Evolutionary conservation across 2,888 invertebrate species (phyloP).

Genomic region (Sericinus montela): DNA sequence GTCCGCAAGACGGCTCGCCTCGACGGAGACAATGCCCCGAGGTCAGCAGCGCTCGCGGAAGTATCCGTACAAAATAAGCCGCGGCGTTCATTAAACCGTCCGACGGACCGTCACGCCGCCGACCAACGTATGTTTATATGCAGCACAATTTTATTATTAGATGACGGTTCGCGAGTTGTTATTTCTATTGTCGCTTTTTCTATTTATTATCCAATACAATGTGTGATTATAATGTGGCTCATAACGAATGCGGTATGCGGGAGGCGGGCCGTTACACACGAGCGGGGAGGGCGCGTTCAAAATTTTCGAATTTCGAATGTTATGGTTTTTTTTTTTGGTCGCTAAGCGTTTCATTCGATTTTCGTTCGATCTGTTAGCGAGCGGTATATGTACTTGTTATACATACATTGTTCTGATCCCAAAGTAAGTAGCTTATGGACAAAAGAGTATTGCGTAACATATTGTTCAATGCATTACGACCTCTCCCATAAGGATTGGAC

Average conservation of each 20-base stretch:
- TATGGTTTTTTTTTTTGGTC: background rate
- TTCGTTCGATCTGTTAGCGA: too few species aligned
- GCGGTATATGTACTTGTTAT: too few species aligned
- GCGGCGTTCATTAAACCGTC: slow-evolving; percentile 59
- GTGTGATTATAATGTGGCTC: slow-evolving; percentile 74
- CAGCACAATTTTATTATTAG: slow-evolving; percentile 75
- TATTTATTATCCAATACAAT: slow-evolving; percentile 73
- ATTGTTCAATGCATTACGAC: too few species aligned
- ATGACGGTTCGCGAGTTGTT: slow-evolving; percentile 71
- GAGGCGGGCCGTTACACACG: slow-evolving; percentile 60
- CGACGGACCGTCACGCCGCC: slow-evolving; percentile 64
- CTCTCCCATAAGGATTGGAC: too few species aligned
- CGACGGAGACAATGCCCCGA: slow-evolving; percentile 7
- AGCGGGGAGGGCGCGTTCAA: slow-evolving; percentile 27
- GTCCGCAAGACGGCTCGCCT: background rate
- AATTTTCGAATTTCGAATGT: background rate
- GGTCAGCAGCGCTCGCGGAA: slow-evolving; percentile 42
- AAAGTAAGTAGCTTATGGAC: too few species aligned
- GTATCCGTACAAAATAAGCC: slow-evolving; percentile 57
- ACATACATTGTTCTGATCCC: too few species aligned
- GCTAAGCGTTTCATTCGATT: background rate
- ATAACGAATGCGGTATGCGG: slow-evolving; percentile 68
- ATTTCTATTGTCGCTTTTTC: slow-evolving; percentile 76
- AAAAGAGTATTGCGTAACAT: too few species aligned
- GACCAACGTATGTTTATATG: slow-evolving; percentile 69